These are phyloP conservation scores for Chloropsis cyanopogon DNA, from an alignment of 2,113 vertebrate species.

Conservation along the genomic window DNA sequence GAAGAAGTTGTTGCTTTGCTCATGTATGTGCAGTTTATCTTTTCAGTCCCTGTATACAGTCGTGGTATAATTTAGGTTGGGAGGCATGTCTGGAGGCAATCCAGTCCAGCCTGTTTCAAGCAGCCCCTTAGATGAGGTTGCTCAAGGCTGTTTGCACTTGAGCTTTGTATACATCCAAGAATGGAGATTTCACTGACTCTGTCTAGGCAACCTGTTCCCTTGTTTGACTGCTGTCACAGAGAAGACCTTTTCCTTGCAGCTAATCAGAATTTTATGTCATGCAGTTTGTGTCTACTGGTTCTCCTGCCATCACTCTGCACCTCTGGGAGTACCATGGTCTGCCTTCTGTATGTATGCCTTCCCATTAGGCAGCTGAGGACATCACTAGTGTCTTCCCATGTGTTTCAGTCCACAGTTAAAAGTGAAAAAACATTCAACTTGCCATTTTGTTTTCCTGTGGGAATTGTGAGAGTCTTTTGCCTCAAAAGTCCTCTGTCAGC, in stretches of 20 bases:
- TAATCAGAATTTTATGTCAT: background rate
- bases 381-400: background rate
- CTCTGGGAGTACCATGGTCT: background rate
- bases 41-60: background rate
- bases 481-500: background rate
- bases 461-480: background rate
- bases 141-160: background rate
- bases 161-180: background rate
- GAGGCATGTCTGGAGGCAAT: background rate
- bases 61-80: background rate
- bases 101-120: background rate
- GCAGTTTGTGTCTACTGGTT: background rate
- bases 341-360: background rate
- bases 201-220: background rate
- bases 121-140: background rate
- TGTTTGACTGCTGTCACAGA: background rate
- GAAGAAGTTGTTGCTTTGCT: background rate
- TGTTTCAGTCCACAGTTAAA: background rate
- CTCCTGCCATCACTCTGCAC: background rate
- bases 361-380: background rate
- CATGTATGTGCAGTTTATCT: background rate
- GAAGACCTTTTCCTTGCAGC: background rate
- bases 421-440: background rate
- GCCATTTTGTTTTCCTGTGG: background rate
- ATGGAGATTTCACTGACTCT: background rate